A percentile compares a stretch with the other conserved stretches of the same genome.
Conservation (phyloP, 2,113 vertebrate genomes). For the Narcine bancroftii region DNA sequence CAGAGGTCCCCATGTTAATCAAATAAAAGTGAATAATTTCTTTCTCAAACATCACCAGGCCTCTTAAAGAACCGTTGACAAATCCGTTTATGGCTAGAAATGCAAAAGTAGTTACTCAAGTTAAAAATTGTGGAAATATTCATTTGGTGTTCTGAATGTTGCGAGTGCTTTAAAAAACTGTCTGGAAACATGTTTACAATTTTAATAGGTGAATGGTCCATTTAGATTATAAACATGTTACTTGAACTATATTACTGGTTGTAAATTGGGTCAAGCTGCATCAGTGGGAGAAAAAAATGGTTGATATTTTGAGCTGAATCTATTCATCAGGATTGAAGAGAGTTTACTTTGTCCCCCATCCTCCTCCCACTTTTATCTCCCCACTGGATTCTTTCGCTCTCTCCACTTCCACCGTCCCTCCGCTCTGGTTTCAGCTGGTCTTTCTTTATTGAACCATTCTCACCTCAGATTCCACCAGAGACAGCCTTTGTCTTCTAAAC, state of each 20-base stretch:
- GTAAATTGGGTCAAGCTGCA: neutral
- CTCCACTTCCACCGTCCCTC: too few species aligned
- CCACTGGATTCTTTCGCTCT: too few species aligned
- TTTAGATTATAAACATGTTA: neutral
- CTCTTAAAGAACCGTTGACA: constrained; percentile 66
- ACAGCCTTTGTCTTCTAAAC: too few species aligned
- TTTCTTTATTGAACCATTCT: too few species aligned
- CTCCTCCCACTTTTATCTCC: too few species aligned
- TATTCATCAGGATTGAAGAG: too few species aligned
- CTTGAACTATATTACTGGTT: neutral
- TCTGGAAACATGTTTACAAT: neutral
- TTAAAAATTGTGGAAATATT: neutral
- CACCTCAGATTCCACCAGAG: too few species aligned
- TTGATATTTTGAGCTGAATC: too few species aligned
- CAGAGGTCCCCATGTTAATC: constrained; percentile 78
- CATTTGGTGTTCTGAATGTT: neutral
- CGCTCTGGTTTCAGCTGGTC: too few species aligned
- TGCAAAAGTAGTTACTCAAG: constrained; percentile 25
- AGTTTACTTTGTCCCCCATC: too few species aligned
- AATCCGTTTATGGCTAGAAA: constrained; percentile 85
- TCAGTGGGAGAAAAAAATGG: too few species aligned
- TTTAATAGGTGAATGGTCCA: neutral
- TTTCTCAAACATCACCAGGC: constrained; percentile 78
- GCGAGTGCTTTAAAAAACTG: neutral
- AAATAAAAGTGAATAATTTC: constrained; percentile 75